Evolutionary conservation across 2,797 vertebrate species (phyloP).

Genomic region (Pipistrellus pipistrellus): DNA sequence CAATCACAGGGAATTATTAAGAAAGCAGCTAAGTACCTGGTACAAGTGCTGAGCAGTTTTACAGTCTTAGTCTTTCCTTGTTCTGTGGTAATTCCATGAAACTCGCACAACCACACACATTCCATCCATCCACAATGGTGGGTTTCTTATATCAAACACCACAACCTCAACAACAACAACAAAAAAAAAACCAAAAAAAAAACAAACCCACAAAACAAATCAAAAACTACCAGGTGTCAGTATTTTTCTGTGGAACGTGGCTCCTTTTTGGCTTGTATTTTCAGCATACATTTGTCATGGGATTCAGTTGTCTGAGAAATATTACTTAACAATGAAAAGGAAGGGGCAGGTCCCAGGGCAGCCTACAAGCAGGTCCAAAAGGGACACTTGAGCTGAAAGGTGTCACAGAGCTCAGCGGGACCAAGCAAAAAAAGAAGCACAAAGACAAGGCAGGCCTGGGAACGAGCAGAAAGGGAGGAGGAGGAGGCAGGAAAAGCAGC

Average conservation of each 20-base stretch:
- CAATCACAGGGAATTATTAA: background rate
- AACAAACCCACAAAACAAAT: too few species aligned
- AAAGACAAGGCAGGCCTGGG: constrained; percentile 93
- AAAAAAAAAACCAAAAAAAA: too few species aligned
- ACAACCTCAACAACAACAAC: background rate
- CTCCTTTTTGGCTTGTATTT: background rate
- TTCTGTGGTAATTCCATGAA: background rate
- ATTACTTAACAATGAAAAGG: constrained; percentile 27
- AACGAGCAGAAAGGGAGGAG: constrained; percentile 85
- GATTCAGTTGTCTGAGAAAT: background rate
- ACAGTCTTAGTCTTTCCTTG: background rate
- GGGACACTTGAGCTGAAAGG: constrained; percentile 86
- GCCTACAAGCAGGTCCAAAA: constrained; percentile 87
- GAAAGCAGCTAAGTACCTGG: background rate
- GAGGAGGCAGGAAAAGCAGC: constrained; percentile 94
- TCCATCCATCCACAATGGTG: fast-evolving
- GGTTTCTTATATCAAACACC: background rate
- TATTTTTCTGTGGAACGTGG: background rate
- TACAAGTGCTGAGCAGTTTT: background rate
- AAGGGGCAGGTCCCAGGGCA: constrained; percentile 43
- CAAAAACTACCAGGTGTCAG: background rate
- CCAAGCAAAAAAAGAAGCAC: constrained; percentile 83
- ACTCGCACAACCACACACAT: background rate
- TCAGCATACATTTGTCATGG: background rate
- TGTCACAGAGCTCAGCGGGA: constrained; percentile 78